Percentiles rank a stretch among this genome's conserved stretches.
These are phyloP conservation scores for Pungitius pungitius DNA, from an alignment of 2,113 vertebrate species.

Conservation along the genomic window DNA sequence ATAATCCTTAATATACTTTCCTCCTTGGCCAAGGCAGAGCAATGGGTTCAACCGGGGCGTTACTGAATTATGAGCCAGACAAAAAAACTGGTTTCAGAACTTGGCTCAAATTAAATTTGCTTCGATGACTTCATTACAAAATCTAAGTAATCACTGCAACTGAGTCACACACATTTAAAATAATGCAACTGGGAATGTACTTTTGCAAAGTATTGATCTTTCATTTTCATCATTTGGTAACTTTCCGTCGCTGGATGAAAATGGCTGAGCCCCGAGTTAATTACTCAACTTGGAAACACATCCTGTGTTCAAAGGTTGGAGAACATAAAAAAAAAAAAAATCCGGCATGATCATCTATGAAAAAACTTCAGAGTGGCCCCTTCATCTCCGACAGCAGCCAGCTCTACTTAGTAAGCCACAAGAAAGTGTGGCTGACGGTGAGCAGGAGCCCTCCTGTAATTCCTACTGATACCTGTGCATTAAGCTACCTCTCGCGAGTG, in stretches of 20 bases:
- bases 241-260: slow-evolving; percentile 54
- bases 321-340: slow-evolving; percentile 70
- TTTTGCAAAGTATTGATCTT: slow-evolving; percentile 66
- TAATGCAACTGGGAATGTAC: slow-evolving; percentile 50
- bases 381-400: slow-evolving; percentile 71
- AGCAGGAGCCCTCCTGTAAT: slow-evolving; percentile 76
- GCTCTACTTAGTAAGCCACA: slow-evolving; percentile 77
- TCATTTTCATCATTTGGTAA: slow-evolving; percentile 60
- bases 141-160: slow-evolving; percentile 72
- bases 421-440: slow-evolving; percentile 78
- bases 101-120: slow-evolving; percentile 68
- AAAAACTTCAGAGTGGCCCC: slow-evolving; percentile 76
- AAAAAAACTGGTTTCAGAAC: slow-evolving; percentile 59
- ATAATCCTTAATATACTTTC: slow-evolving; percentile 63
- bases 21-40: slow-evolving; percentile 55
- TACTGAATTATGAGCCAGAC: slow-evolving; percentile 65
- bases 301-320: slow-evolving; percentile 78
- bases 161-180: slow-evolving; percentile 59
- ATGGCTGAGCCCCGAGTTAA: slow-evolving; percentile 63
- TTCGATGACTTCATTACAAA: slow-evolving; percentile 71
- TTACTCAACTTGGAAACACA: slow-evolving; percentile 70
- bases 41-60: slow-evolving; percentile 57
- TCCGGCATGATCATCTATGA: slow-evolving; percentile 71
- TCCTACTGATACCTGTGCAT: slow-evolving; percentile 75
- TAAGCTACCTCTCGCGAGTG: slow-evolving; percentile 57